phyloP scores from a whole-genome alignment of 2,888 invertebrate genomes.

The Scaptodrosophila latifasciaeformis region DNA sequence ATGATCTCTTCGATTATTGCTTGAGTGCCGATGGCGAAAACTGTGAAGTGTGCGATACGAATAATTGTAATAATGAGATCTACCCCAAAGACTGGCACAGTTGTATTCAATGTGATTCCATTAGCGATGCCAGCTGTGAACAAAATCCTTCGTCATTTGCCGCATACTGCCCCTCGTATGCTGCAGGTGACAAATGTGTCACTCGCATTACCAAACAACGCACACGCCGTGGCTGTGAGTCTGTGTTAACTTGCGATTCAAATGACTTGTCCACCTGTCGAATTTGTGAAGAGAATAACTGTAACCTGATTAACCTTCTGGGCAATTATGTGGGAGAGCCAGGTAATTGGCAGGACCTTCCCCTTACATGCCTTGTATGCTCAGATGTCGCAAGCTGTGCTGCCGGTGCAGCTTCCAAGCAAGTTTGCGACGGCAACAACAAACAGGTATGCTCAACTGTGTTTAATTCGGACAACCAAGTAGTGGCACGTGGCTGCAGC shows the following conservation, averaged over 20 bases:
- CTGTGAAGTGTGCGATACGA: constrained; percentile 47
- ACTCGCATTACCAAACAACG: constrained; percentile 49
- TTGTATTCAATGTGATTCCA: constrained; percentile 64
- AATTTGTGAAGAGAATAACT: constrained; percentile 54
- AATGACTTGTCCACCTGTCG: constrained; percentile 49
- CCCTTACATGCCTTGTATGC: constrained; percentile 62
- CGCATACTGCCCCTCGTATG: constrained; percentile 50
- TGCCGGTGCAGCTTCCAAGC: background rate
- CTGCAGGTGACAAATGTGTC: constrained; percentile 50
- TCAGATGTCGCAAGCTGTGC: constrained; percentile 44
- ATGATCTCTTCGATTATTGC: constrained; percentile 52
- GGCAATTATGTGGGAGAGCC: constrained; percentile 57
- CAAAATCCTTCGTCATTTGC: constrained; percentile 34
- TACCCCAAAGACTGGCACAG: constrained; percentile 60
- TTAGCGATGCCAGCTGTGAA: constrained; percentile 44
- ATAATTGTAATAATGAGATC: constrained; percentile 51
- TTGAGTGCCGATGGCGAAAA: constrained; percentile 30
- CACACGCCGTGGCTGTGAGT: constrained; percentile 62
- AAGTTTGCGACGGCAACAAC: constrained; percentile 58
- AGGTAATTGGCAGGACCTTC: constrained; percentile 70
- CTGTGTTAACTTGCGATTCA: constrained; percentile 55
- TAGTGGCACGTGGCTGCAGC: constrained; percentile 66
- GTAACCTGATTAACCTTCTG: constrained; percentile 57
- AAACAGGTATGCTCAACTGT: constrained; percentile 67
- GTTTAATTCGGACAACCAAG: constrained; percentile 46